Evolutionary conservation across 2,888 invertebrate species (phyloP).

Genomic region (Microchrysa polita): DNA sequence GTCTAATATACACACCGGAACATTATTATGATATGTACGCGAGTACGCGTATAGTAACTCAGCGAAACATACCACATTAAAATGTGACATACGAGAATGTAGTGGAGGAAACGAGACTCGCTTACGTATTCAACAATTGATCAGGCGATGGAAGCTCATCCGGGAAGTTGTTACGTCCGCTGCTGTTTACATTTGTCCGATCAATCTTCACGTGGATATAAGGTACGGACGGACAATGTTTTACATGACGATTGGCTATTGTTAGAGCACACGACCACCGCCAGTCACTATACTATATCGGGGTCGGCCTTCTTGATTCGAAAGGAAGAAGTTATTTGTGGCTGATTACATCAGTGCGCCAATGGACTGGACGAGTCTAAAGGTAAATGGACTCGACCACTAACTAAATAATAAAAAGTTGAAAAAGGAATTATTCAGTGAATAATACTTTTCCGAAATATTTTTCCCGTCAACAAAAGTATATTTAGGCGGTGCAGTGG

Average conservation of each 20-base stretch:
- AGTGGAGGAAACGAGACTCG: slow-evolving; percentile 40
- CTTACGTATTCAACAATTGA: slow-evolving; percentile 50
- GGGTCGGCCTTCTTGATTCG: background rate
- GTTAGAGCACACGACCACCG: background rate
- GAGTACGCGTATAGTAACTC: background rate
- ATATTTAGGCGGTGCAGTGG: no score
- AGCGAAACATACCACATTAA: slow-evolving; percentile 19
- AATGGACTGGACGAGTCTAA: no score
- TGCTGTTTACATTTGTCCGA: slow-evolving; percentile 45
- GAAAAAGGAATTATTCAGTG: no score
- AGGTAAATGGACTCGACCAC: background rate
- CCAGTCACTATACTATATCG: no score
- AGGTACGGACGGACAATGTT: background rate
- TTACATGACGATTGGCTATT: slow-evolving; percentile 4
- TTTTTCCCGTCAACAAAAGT: no score
- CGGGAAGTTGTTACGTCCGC: slow-evolving; percentile 51
- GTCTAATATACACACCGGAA: no score
- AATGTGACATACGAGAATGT: slow-evolving; percentile 2
- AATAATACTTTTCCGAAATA: no score
- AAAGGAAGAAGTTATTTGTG: slow-evolving; percentile 21
- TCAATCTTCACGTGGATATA: slow-evolving; percentile 27
- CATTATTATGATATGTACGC: background rate
- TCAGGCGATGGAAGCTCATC: slow-evolving; percentile 50
- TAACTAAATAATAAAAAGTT: no score
- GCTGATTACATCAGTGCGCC: slow-evolving; percentile 15